Evolutionary conservation across 2,888 invertebrate genomes (phyloP).

Genomic region (Macrosoma leucophasiata): DNA sequence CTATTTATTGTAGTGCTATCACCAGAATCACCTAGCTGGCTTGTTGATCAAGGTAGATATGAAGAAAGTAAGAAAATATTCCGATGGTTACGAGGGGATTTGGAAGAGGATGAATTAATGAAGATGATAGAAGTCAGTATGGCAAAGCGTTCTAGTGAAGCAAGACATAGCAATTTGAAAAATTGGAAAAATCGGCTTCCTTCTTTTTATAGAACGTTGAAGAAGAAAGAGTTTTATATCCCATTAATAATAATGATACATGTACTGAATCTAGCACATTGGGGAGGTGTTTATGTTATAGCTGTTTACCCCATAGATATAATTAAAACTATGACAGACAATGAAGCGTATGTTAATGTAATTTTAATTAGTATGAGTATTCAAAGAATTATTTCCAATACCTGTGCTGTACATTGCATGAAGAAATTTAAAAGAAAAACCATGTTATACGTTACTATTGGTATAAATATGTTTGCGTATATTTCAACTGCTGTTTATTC

Average conservation of each 20-base stretch:
- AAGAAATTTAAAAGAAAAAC: slow-evolving; percentile 40
- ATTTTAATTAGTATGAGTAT: slow-evolving; percentile 39
- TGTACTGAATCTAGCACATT: slow-evolving; percentile 42
- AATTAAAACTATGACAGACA: slow-evolving; percentile 37
- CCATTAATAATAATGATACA: slow-evolving; percentile 49
- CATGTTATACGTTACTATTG: slow-evolving; percentile 31
- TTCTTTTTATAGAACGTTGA: slow-evolving; percentile 26
- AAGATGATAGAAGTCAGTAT: slow-evolving; percentile 46
- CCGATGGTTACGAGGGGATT: slow-evolving; percentile 68
- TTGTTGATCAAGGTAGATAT: slow-evolving; percentile 70
- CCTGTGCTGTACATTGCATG: slow-evolving; percentile 37
- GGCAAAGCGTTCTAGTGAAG: slow-evolving; percentile 25
- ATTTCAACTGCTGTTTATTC: slow-evolving; percentile 37
- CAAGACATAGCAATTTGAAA: not conserved
- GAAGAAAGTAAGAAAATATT: slow-evolving; percentile 70
- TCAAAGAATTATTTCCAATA: slow-evolving; percentile 41
- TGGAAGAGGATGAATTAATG: slow-evolving; percentile 48
- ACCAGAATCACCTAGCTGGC: slow-evolving; percentile 79
- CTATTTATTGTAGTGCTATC: slow-evolving; percentile 45
- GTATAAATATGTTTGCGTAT: slow-evolving; percentile 33
- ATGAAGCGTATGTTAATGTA: slow-evolving; percentile 33
- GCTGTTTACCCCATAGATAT: slow-evolving; percentile 40
- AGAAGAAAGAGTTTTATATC: slow-evolving; percentile 45
- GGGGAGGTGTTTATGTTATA: slow-evolving; percentile 43
- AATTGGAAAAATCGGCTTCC: slow-evolving; percentile 27